Conservation (phyloP, 2,888 invertebrate genomes). For the Platerodrilus igneus region DNA sequence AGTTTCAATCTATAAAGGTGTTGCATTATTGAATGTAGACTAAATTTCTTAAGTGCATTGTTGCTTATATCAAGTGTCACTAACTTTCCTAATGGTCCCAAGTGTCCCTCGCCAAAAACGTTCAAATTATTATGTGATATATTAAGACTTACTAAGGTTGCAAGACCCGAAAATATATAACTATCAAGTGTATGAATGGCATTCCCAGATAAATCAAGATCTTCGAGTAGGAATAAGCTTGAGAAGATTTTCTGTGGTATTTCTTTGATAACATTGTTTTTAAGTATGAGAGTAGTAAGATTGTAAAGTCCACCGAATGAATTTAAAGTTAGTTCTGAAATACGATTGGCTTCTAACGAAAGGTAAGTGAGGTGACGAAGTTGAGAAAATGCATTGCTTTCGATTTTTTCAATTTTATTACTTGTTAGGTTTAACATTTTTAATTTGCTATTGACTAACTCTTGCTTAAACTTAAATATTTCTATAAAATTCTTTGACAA, state of each 20-base stretch:
- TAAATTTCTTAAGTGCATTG: constrained; percentile 2
- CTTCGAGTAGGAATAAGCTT: constrained; percentile 4
- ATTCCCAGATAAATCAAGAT: constrained; percentile 9
- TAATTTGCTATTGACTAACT: neutral
- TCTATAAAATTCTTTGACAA: constrained; percentile 4
- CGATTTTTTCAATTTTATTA: constrained; percentile 6
- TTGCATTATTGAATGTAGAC: constrained; percentile 6
- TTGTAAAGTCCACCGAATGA: constrained; percentile 9
- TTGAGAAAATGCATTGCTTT: constrained; percentile 5
- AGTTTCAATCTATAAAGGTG: constrained; percentile 4
- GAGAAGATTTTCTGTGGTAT: constrained; percentile 11
- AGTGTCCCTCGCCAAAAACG: constrained; percentile 2
- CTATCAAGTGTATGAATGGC: constrained; percentile 4
- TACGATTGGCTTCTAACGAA: constrained; percentile 7
- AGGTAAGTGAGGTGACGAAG: neutral
- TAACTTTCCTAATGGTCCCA: constrained; percentile 8
- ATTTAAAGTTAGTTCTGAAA: constrained; percentile 6
- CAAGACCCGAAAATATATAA: constrained; percentile 12
- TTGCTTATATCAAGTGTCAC: constrained; percentile 9
- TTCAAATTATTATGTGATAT: constrained; percentile 13
- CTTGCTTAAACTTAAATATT: constrained; percentile 2
- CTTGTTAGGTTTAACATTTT: neutral
- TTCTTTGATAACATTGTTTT: constrained; percentile 2
- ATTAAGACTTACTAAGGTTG: constrained; percentile 6
- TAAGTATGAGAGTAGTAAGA: constrained; percentile 1